These are phyloP conservation scores for Venustoraphidia nigricollis DNA, from an alignment of 2,888 invertebrate genomes.

Conservation along the genomic window DNA sequence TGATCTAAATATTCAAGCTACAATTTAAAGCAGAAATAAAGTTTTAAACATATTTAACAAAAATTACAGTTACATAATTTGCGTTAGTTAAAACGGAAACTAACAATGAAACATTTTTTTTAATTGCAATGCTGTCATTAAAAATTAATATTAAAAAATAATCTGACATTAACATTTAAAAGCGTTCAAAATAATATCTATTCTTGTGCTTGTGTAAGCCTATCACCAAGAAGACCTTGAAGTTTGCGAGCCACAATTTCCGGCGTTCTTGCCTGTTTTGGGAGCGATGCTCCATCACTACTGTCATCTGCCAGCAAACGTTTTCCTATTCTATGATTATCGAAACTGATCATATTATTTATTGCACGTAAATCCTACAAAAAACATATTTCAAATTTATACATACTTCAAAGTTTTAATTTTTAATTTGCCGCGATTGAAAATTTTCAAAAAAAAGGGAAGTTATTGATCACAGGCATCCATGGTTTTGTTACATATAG, in stretches of 20 bases:
- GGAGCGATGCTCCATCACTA: background rate
- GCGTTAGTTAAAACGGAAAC: no score
- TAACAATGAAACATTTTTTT: no score
- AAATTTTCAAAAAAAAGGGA: no score
- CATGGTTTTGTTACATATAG: no score
- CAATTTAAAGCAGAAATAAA: background rate
- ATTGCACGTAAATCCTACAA: constrained; percentile 4
- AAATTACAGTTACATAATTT: background rate
- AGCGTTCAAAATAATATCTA: constrained; percentile 9
- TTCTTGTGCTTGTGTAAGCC: constrained; percentile 30
- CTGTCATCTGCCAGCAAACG: background rate
- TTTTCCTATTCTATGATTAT: background rate
- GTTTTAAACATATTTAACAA: background rate
- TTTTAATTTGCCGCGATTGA: no score
- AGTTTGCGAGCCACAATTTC: constrained; percentile 34
- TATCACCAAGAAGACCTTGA: constrained; percentile 42
- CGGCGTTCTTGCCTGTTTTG: background rate
- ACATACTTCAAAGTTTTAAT: no score
- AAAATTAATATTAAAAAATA: background rate
- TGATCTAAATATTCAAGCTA: background rate
- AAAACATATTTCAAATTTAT: background rate
- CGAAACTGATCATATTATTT: constrained; percentile 2
- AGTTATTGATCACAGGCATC: no score
- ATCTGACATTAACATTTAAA: background rate
- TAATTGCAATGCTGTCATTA: no score